phyloP scores from a whole-genome alignment of 2,797 vertebrate genomes.

The Diceros bicornis region DNA sequence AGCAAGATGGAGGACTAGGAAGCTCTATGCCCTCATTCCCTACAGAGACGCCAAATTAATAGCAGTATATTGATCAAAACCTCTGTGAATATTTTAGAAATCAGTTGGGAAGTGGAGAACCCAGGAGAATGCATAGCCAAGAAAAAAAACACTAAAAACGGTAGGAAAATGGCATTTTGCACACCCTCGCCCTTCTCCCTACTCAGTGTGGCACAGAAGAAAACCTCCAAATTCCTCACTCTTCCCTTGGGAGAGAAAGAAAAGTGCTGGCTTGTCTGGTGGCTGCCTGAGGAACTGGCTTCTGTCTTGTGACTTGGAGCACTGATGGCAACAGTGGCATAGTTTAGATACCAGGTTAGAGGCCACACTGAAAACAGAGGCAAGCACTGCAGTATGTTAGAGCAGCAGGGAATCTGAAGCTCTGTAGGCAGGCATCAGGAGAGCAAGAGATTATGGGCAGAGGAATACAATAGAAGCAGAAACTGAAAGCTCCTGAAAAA shows the following conservation, averaged over 20 bases:
- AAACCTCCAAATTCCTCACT: not conserved
- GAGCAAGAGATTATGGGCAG: not conserved
- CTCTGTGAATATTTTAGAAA: not conserved
- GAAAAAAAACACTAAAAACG: not conserved
- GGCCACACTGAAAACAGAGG: not conserved
- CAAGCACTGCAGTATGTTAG: not conserved
- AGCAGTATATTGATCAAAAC: not conserved
- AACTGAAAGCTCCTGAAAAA: conserved; percentile 6
- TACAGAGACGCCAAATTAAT: not conserved
- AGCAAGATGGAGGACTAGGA: not conserved
- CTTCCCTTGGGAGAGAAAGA: not conserved
- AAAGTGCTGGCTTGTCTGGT: not conserved
- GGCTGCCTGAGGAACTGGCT: not conserved
- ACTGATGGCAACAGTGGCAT: not conserved
- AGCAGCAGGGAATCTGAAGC: not conserved
- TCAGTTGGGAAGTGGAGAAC: not conserved
- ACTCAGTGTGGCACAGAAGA: not conserved
- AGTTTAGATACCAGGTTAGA: not conserved
- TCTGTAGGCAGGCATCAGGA: not conserved
- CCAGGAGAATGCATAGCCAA: not conserved
- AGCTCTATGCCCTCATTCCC: not conserved
- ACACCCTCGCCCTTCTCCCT: not conserved
- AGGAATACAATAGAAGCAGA: not conserved
- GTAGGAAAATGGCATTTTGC: not conserved
- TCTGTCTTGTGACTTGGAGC: not conserved